Evolutionary conservation across 2,888 invertebrate genomes (phyloP), one percentile per base, ranked within the genome.

Genomic region (Trilocha varians): DNA sequence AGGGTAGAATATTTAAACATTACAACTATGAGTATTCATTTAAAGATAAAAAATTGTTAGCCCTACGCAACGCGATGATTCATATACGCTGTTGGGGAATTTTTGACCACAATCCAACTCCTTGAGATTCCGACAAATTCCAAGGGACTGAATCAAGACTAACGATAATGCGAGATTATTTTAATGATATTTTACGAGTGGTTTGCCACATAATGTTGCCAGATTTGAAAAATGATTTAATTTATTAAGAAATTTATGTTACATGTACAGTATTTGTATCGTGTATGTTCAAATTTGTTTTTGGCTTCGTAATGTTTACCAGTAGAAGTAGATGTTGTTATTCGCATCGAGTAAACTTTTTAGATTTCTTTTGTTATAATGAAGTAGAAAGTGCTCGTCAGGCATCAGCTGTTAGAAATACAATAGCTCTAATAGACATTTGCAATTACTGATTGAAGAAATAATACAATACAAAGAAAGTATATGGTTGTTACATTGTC

Each of bases 361-460:
- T 55, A 52, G 40, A 25, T 9, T 25, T 25, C 3, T 9, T 25
- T 11, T 25, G 3, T 2, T 9, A 25, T 51, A 42, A 41, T 38
- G 45, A 15, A 47, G 50, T 71, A 71, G 71, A 75, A 73, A 73
- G 68, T 69, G 59, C 53, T 55, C 48, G 51, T 47, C 43, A 43
- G 56, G 53, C 43, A 49, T 49, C 50, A 48, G 47, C 39, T 47
- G 47, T 47, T 52, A 60, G 62, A 65, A 64, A 70, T 60, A 73
- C 68, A 75, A 73, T 70, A 59, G 62, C 51, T 18, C 8, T 18
- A 5, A 18, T 18, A 18, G 18, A n/a, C n/a, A n/a, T 18, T 18
- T 52, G 55, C 50, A 56, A 61, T 61, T 65, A 59, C 53, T 54
- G 51, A 52, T 52, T 44, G 48, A 62, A 63, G 59, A 65, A 67